phyloP scores from a whole-genome alignment of 2,797 vertebrate species.

The Petrocephalus sullivani region DNA sequence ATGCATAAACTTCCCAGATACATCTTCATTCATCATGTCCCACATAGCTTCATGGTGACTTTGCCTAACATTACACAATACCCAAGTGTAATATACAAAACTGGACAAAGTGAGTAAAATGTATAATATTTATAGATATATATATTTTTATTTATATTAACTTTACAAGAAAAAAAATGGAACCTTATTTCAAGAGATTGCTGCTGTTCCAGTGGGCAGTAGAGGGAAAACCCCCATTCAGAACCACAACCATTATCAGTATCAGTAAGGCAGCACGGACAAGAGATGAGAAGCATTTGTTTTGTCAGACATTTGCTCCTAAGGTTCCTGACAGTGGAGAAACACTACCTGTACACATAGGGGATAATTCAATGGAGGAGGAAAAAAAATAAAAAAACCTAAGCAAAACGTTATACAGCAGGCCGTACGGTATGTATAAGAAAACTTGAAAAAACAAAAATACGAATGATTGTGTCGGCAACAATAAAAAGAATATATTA shows the following conservation, averaged over 20 bases:
- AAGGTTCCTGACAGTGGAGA: constrained; percentile 28
- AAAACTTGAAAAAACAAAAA: neutral
- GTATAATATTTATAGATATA: constrained; percentile 65
- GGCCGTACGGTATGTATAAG: neutral
- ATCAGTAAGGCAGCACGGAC: constrained; percentile 55
- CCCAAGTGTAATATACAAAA: constrained; percentile 67
- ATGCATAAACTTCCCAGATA: constrained; percentile 67
- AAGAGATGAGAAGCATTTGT: constrained; percentile 39
- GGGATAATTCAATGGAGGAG: constrained; percentile 27
- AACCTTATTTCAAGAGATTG: constrained; percentile 60
- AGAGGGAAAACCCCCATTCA: constrained; percentile 38
- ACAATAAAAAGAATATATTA: constrained; percentile 5
- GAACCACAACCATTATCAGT: constrained; percentile 41
- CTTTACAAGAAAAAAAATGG: constrained; percentile 65
- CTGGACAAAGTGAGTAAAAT: constrained; percentile 68
- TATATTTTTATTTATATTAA: constrained; percentile 45
- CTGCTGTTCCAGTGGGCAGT: constrained; percentile 42
- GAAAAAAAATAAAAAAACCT: neutral
- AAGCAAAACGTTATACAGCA: constrained; percentile 14
- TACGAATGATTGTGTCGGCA: neutral
- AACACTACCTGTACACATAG: constrained; percentile 42
- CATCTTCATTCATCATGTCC: constrained; percentile 61
- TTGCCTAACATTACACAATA: constrained; percentile 55
- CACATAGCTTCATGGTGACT: constrained; percentile 62
- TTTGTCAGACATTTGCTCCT: constrained; percentile 38